phyloP scores from a whole-genome alignment of 92 coral and sea anemone genomes.

The Palythoa grandiflora region DNA sequence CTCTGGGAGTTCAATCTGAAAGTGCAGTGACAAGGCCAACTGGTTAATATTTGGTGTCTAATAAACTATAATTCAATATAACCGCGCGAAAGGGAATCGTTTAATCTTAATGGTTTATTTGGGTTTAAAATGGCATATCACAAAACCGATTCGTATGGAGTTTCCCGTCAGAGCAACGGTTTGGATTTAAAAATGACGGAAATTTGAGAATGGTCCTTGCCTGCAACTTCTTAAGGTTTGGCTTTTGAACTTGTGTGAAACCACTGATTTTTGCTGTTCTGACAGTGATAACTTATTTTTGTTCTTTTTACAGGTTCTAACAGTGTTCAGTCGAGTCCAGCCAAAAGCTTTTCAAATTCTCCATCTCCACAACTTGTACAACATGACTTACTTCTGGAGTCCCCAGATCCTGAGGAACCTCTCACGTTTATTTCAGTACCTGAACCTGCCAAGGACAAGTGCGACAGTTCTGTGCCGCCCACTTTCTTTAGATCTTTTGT shows the following conservation, averaged over 20 bases:
- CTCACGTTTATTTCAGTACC: slow-evolving; percentile 53
- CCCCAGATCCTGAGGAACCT: slow-evolving; percentile 70
- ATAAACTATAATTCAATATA: too few relatives aligned
- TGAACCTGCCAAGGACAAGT: slow-evolving; percentile 62
- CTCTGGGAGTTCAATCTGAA: too few relatives aligned
- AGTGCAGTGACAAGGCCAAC: too few relatives aligned
- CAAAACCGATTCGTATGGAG: too few relatives aligned
- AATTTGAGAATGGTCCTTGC: too few relatives aligned
- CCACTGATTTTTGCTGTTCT: neutral
- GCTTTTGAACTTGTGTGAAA: neutral
- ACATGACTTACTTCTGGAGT: slow-evolving; percentile 60
- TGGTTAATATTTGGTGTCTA: too few relatives aligned
- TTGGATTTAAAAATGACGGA: too few relatives aligned
- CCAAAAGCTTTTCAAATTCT: slow-evolving; percentile 7
- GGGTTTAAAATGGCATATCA: too few relatives aligned
- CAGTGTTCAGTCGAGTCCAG: slow-evolving; percentile 69
- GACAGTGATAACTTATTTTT: too few relatives aligned
- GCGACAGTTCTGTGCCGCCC: slow-evolving; percentile 62
- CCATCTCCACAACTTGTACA: slow-evolving; percentile 31
- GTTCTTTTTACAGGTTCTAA: slow-evolving; percentile 47
- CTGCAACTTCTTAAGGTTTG: neutral
- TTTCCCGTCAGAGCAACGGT: too few relatives aligned
- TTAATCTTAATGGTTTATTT: too few relatives aligned
- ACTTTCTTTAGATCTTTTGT: slow-evolving; percentile 93
- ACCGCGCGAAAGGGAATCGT: too few relatives aligned